Evolutionary conservation across 2,113 vertebrate genomes (phyloP).

Genomic region (Cnemophilus loriae): DNA sequence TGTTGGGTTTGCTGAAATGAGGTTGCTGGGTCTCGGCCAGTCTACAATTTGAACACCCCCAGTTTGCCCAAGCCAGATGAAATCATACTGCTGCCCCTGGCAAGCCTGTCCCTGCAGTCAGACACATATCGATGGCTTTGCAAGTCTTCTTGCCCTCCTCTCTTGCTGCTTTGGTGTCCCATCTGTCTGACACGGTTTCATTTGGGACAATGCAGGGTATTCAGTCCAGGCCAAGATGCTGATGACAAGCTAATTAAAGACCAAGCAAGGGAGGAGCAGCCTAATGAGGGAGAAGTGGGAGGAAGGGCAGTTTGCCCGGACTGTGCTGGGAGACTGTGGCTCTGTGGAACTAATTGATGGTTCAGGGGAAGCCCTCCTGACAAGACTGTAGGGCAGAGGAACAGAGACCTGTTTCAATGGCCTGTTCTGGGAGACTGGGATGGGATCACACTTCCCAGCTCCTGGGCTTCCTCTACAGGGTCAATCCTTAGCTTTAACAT

Average conservation of each 20-base stretch:
- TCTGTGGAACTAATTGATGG: slow-evolving; percentile 3
- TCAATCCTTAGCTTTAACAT: background rate
- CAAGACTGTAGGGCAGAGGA: background rate
- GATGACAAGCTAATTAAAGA: slow-evolving; percentile 48
- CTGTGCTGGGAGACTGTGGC: background rate
- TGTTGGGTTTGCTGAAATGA: background rate
- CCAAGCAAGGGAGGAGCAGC: background rate
- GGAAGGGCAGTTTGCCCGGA: slow-evolving; percentile 14
- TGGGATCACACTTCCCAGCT: background rate
- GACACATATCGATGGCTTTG: background rate
- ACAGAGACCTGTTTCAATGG: background rate
- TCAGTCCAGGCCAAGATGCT: background rate
- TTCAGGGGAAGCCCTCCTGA: background rate
- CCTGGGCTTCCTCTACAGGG: background rate
- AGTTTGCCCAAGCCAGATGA: background rate
- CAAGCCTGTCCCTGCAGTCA: background rate
- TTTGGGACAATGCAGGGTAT: background rate
- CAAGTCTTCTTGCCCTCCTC: background rate
- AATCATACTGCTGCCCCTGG: background rate
- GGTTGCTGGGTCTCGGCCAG: background rate
- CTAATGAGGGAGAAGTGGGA: slow-evolving; percentile 47
- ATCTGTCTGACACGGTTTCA: background rate
- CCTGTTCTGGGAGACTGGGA: background rate
- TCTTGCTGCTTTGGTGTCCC: background rate
- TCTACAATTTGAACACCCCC: background rate